A percentile compares a stretch with the other conserved stretches of the same genome.
Conservation (phyloP, 2,888 invertebrate genomes). For the Atethmia centrago region DNA sequence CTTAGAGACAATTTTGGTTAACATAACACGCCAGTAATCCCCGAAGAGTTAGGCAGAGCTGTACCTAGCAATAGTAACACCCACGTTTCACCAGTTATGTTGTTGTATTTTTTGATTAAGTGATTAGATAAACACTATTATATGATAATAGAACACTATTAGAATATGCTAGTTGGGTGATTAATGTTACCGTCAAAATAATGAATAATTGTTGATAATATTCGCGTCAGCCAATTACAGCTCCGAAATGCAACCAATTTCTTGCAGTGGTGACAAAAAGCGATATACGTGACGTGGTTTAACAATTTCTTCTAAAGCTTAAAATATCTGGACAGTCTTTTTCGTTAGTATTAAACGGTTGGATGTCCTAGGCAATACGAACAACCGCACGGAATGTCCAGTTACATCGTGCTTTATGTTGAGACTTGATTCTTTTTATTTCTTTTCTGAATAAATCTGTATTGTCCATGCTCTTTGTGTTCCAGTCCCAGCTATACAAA, state of each 20-base stretch:
- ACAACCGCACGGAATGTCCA: not conserved
- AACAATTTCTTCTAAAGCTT: not conserved
- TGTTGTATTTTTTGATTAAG: conserved; percentile 23
- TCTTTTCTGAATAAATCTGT: not conserved
- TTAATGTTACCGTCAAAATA: conserved; percentile 5
- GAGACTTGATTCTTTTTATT: not conserved
- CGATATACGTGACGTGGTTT: not conserved
- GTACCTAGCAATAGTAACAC: no score
- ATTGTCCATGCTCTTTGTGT: not conserved
- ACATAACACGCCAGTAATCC: no score
- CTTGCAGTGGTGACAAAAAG: not conserved
- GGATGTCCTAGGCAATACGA: not conserved
- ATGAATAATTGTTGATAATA: conserved; percentile 22
- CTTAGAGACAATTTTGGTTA: conserved; percentile 12
- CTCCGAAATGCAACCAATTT: conserved; percentile 18
- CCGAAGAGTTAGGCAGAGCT: no score
- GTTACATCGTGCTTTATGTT: not conserved
- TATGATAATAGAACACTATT: conserved; percentile 28
- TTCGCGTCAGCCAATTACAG: not conserved
- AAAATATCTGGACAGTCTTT: not conserved
- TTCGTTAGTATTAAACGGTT: not conserved
- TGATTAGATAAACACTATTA: conserved; percentile 54
- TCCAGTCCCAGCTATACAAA: not conserved
- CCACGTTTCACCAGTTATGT: no score
- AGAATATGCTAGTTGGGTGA: conserved; percentile 11